A percentile compares a stretch with the other conserved stretches of the same genome.
These are phyloP conservation scores for Atta cephalotes DNA, from an alignment of 1,140 invertebrate species.

Conservation along the genomic window DNA sequence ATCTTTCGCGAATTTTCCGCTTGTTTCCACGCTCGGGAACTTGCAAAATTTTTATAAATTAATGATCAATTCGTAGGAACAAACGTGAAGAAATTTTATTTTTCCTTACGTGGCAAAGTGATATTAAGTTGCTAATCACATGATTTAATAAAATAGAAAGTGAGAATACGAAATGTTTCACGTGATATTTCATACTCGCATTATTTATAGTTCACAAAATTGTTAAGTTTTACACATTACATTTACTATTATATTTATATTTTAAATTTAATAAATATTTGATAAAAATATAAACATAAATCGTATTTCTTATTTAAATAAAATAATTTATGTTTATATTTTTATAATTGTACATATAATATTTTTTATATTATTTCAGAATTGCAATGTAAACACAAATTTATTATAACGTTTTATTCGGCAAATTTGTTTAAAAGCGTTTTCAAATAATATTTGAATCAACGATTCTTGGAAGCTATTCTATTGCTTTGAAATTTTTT, in stretches of 20 bases:
- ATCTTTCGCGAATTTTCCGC: conserved; percentile 35
- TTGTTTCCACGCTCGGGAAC: background rate
- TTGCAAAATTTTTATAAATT: background rate
- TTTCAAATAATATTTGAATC: background rate
- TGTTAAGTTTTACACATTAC: background rate
- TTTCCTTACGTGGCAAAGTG: background rate
- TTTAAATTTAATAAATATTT: background rate
- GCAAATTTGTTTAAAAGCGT: background rate
- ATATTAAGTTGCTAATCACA: background rate
- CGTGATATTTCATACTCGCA: background rate
- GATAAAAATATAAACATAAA: background rate
- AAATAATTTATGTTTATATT: too few species aligned
- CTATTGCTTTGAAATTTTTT: background rate
- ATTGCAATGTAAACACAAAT: background rate
- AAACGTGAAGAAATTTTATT: background rate
- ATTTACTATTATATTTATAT: background rate
- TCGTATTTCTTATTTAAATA: too few species aligned
- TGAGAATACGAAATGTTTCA: background rate
- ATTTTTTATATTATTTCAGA: background rate
- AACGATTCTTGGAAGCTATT: background rate
- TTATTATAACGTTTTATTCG: background rate
- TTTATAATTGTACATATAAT: too few species aligned
- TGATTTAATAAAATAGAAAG: background rate
- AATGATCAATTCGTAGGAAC: background rate
- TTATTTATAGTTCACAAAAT: background rate